Base-by-base conservation (phyloP, 2,797 vertebrate genomes). In the Morus bassanus region DNA sequence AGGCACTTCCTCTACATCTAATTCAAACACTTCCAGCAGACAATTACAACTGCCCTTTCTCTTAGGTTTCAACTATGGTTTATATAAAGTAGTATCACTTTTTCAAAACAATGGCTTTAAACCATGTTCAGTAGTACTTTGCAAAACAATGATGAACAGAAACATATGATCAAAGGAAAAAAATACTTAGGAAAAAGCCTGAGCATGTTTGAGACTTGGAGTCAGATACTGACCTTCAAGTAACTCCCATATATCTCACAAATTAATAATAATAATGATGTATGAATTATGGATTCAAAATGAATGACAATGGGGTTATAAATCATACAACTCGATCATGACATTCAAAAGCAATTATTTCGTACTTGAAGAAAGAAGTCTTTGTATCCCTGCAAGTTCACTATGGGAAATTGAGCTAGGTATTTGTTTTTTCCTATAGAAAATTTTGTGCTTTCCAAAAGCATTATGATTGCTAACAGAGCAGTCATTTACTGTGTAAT, bases 301-400 rank as follows among this genome's bases (percentile, higher is more conserved):
- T 93, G 88, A 95, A 96, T 95, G 94, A 95, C 95, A 96, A 95
- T 90, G 70, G 88, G 77, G 77, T 95, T 95, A 95, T 96, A 97
- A 96, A 95, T 96, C 94, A 97, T 37, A 91, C 39, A 79, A 51
- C 83, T 90, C 87, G 77, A 95, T 94, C 69, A 79, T 88, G 93
- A 95, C 96, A 96, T 96, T 96, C 93, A 96, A 95, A 95, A 93
- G 93, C 85, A 95, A 95, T 97, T 95, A 96, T 76, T 95, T 93
- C 51, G 84, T 76, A 90, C 76, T 56, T 82, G 65, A 93, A 90
- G 68, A 91, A 88, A 95, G 79, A 85, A 85, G 51, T 65, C 93
- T 89, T 91, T 90, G 39, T 79, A 82, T 63, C 35, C 33, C 54
- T 93, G 39, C 54, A 86, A 93, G 69, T 76, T 90, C 76, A 91